A percentile compares a stretch with the other conserved stretches of the same genome.
Conservation (phyloP, 2,888 invertebrate genomes). For the Aphrophora alni region DNA sequence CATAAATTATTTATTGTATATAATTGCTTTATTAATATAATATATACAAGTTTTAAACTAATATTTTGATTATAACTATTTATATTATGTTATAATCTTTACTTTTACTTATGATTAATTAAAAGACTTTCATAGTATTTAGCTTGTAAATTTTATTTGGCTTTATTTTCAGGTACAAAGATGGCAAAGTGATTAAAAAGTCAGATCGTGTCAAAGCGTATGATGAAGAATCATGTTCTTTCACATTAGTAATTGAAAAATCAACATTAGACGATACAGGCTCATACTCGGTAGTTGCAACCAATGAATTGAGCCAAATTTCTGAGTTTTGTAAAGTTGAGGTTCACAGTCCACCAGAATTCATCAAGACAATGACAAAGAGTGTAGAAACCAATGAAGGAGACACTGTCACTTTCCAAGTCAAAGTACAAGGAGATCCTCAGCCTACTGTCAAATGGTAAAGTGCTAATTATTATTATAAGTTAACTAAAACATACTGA, state of each 20-base stretch:
- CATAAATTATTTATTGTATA: not conserved
- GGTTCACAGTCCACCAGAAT: constrained; percentile 80
- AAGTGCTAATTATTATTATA: constrained; percentile 34
- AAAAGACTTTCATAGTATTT: too few relatives aligned
- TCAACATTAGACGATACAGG: constrained; percentile 81
- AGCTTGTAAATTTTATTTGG: too few relatives aligned
- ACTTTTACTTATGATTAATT: too few relatives aligned
- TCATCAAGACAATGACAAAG: constrained; percentile 72
- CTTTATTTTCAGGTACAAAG: constrained; percentile 77
- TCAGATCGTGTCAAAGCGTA: constrained; percentile 70
- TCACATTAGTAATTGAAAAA: constrained; percentile 73
- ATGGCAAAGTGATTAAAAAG: constrained; percentile 78
- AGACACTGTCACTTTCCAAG: constrained; percentile 75
- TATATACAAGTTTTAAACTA: too few relatives aligned
- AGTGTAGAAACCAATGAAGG: constrained; percentile 74
- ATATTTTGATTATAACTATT: too few relatives aligned
- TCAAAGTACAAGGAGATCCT: constrained; percentile 83
- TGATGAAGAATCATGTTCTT: constrained; percentile 72
- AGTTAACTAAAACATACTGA: not conserved
- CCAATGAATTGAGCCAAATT: constrained; percentile 87
- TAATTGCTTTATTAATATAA: too few relatives aligned
- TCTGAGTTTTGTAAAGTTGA: constrained; percentile 90
- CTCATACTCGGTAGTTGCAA: constrained; percentile 84
- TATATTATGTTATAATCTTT: too few relatives aligned
- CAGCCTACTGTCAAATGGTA: constrained; percentile 85